phyloP scores from a whole-genome alignment of 2,113 vertebrate species.

The Microcebus ravelobensis region DNA sequence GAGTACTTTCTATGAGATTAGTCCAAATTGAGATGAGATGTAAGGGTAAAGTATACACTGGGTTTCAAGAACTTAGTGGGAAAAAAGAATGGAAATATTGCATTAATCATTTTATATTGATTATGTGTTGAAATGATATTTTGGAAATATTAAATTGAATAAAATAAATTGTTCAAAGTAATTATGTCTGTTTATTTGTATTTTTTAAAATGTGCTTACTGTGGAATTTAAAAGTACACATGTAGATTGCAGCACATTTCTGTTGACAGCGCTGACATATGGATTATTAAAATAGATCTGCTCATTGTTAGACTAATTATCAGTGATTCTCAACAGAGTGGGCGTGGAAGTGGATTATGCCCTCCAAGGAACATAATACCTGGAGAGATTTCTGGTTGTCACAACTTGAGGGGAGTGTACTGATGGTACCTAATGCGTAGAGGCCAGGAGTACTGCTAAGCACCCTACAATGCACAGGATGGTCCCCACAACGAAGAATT shows the following conservation, averaged over 20 bases:
- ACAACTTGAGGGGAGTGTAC: background rate
- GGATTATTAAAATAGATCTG: background rate
- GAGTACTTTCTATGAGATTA: background rate
- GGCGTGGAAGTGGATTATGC: background rate
- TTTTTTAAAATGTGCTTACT: background rate
- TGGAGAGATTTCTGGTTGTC: background rate
- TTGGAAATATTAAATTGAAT: background rate
- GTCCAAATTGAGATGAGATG: background rate
- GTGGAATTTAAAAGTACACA: background rate
- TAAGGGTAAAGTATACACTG: background rate
- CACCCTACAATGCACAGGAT: background rate
- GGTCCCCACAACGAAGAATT: background rate
- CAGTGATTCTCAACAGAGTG: background rate
- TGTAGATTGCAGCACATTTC: background rate
- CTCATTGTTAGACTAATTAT: background rate
- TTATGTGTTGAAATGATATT: background rate
- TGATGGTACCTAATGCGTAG: background rate
- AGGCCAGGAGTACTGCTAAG: background rate
- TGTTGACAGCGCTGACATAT: background rate
- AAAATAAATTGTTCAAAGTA: background rate
- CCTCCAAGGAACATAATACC: background rate
- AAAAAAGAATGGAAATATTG: background rate
- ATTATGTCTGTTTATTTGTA: background rate
- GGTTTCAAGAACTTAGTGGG: background rate
- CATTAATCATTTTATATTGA: background rate